Base-by-base conservation (phyloP, 2,888 invertebrate species). In the Drosophila borealis region DNA sequence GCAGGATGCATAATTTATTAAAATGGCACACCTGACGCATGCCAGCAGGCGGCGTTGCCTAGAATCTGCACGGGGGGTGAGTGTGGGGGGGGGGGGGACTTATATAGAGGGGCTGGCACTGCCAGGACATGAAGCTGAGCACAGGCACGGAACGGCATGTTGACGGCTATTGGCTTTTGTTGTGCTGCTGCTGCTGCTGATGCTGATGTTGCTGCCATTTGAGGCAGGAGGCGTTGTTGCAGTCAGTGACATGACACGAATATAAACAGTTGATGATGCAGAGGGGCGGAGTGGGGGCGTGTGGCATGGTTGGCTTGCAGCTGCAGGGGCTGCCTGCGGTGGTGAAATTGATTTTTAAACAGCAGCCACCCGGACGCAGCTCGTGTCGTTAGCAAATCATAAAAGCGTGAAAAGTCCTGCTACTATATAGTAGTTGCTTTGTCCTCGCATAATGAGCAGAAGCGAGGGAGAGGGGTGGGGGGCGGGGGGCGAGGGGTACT, bases 1-100 rank as follows among this genome's bases (percentile, higher is more conserved):
- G 91, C 84, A 74, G 81, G 83, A 89, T 91, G 91, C 90, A 91
- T 91, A 92, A 91, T 91, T 92, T 91, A 91, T 91, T 89, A 90
- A 90, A 90, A 86, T 82, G 87, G 81, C 85, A 90, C 92, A 92
- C 90, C 91, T 91, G 91, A 79, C 84, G 80, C 90, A 82, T 76
- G 78, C 76, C 76, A 78, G 64, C 87, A 78, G 81, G 65, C 65
- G 72, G 55, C 74, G 65, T 55, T 60, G 39, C 25, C 76, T 68
- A 76, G 74, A 60, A 62, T 54, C 39, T 41, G 45, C 29, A 17
- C 54, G 19, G 53, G 57, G 41, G 17, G 42, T 19, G 10, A 17
- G 36, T 19, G 19, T 5, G 13, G 3, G 46, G 33, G 10, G 11
- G 25, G 34, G 21, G 11, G 21, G 13, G 34, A 17, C 17, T 17